Base-by-base conservation (phyloP, 2,113 vertebrate species). In the Scatophagus argus region DNA sequence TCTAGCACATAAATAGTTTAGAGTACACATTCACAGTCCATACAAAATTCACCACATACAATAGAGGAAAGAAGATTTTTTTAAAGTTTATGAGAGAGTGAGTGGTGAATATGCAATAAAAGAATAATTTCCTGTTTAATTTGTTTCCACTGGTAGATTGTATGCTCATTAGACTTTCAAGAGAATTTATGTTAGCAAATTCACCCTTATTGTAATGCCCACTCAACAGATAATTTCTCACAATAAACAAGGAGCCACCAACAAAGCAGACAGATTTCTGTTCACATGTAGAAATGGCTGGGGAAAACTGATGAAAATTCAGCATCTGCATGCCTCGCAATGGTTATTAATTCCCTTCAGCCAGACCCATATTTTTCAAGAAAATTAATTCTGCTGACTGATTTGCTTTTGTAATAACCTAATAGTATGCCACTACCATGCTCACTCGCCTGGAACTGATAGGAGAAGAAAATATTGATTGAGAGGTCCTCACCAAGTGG, bases 401-500 rank as follows among this genome's bases (percentile, higher is more conserved):
- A 94, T 94, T 94, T 94, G 87, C 91, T 94, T 94, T 93, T 94
- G 90, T 94, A 94, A 93, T 94, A 93, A 91, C 72, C 91, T 90
- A 88, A 94, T 91, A 92, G 91, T 92, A 89, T 92, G 91, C 92
- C 87, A 87, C 84, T 85, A 78, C 92, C 85, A 93, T 83, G 92
- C 81, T 90, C 91, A 74, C 84, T 93, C 86, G 76, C 43, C 87
- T 93, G 92, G 88, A 94, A 94, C 93, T 88, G 92, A 93, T 92
- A 90, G 81, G 74, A 89, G 83, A 79, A 88, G 85, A 80, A 87
- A 70, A 55, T 90, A 94, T 94, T 46, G 92, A 94, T 93, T 89
- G 84, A 92, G 82, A 69, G 65, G 80, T 83, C 43, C 63, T 85
- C 81, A 63, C 64, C 7, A 29, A 44, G 77, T 75, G 81, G 72